Percentiles rank a stretch among this genome's conserved stretches.
phyloP scores from a whole-genome alignment of 2,113 vertebrate species.

The Marcusenius ussheri region DNA sequence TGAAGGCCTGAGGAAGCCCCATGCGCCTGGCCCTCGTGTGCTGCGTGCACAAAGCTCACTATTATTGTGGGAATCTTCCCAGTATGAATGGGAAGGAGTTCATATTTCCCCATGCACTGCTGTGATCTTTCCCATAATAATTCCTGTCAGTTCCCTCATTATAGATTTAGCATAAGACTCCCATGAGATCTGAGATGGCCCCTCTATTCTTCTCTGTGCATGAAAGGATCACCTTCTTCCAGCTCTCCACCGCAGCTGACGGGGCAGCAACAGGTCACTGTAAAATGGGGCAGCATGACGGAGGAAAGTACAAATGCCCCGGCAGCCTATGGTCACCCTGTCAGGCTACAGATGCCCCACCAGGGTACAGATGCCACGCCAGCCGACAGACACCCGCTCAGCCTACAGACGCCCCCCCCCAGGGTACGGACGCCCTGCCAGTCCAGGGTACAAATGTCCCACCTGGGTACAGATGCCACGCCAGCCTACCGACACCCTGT shows the following conservation, averaged over 20 bases:
- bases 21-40: constrained; percentile 46
- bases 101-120: constrained; percentile 70
- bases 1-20: neutral
- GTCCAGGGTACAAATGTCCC: no score
- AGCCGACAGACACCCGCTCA: no score
- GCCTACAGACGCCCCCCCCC: no score
- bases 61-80: constrained; percentile 76
- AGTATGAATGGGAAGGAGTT: constrained; percentile 59
- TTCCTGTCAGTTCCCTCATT: constrained; percentile 84
- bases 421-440: neutral
- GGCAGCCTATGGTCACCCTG: neutral
- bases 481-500: no score
- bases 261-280: constrained; percentile 35
- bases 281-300: neutral
- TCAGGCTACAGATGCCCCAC: neutral
- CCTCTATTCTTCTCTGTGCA: constrained; percentile 51
- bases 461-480: no score
- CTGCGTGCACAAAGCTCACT: constrained; percentile 66
- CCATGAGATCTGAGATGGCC: constrained; percentile 77
- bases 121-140: constrained; percentile 74
- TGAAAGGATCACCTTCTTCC: constrained; percentile 65
- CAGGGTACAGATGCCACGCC: no score
- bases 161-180: constrained; percentile 74
- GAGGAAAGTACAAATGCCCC: neutral
- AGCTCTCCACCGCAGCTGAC: constrained; percentile 37